These are phyloP conservation scores for Sinopyrophorus schimmeli DNA, from an alignment of 2,888 invertebrate species.

Conservation along the genomic window DNA sequence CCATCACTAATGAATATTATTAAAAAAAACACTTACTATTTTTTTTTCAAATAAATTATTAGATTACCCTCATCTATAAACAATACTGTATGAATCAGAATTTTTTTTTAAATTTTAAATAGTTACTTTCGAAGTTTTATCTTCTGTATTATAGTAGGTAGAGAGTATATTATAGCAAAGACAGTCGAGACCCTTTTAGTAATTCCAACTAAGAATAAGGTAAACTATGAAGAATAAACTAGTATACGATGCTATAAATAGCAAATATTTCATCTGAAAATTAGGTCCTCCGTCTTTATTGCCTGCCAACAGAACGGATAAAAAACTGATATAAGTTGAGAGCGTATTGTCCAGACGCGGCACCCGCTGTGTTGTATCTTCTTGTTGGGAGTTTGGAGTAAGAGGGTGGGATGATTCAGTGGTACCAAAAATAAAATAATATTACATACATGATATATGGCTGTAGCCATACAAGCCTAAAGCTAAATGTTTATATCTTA, in stretches of 20 bases:
- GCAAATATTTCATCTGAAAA: conserved; percentile 52
- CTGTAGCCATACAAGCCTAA: conserved; percentile 23
- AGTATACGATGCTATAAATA: conserved; percentile 43
- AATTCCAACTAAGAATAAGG: conserved; percentile 14
- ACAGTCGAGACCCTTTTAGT: too few species aligned
- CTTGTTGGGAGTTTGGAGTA: conserved; percentile 38
- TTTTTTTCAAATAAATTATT: too few species aligned
- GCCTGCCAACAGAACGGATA: conserved; percentile 53
- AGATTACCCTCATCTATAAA: too few species aligned
- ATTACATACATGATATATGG: conserved; percentile 44
- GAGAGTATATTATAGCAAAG: too few species aligned
- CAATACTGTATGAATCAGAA: too few species aligned
- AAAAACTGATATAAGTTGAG: conserved; percentile 52
- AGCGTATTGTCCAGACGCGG: conserved; percentile 52
- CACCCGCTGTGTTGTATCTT: conserved; percentile 51
- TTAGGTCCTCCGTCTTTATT: conserved; percentile 55
- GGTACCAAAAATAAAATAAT: conserved; percentile 47
- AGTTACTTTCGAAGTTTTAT: too few species aligned
- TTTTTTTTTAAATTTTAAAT: too few species aligned
- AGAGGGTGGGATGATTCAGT: conserved; percentile 47
- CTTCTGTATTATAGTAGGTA: too few species aligned
- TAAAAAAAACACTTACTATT: too few species aligned
- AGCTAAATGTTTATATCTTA: conserved; percentile 24
- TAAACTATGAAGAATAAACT: conserved; percentile 2
- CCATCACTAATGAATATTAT: too few species aligned